Percentiles rank a stretch among this genome's conserved stretches.
Conservation (phyloP, 2,888 invertebrate genomes). For the Eudasyphora cyanicolor region DNA sequence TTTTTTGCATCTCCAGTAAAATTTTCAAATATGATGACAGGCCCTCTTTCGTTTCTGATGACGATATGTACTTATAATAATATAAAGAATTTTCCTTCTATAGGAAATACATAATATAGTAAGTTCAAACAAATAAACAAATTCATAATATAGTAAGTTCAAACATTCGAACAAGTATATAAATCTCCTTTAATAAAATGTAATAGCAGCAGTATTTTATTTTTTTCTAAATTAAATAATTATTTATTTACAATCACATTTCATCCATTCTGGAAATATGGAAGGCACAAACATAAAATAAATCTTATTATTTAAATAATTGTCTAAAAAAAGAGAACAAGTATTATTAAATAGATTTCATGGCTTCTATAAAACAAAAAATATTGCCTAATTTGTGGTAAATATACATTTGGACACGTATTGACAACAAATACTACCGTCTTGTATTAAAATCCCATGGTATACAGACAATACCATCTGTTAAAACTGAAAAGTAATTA, state of each 20-base stretch:
- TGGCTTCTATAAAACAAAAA: background rate
- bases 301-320: background rate
- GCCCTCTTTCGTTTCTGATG: too few species aligned
- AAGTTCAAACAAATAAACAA: too few species aligned
- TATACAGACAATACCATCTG: conserved; percentile 94
- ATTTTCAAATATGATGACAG: too few species aligned
- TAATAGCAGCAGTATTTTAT: too few species aligned
- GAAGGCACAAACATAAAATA: conserved; percentile 1
- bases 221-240: background rate
- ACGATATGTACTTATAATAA: too few species aligned
- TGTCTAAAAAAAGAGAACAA: background rate
- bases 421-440: conserved; percentile 51
- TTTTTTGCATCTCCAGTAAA: too few species aligned
- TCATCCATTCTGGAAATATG: background rate
- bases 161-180: too few species aligned
- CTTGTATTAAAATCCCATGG: conserved; percentile 89
- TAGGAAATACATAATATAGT: too few species aligned
- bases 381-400: background rate
- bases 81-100: too few species aligned
- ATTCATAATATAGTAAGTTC: too few species aligned
- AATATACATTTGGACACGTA: background rate
- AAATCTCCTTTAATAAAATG: too few species aligned
- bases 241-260: conserved; percentile 12
- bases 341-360: background rate
- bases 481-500: conserved; percentile 94